phyloP scores from a whole-genome alignment of 2,113 vertebrate genomes.

The Leptosomus discolor region DNA sequence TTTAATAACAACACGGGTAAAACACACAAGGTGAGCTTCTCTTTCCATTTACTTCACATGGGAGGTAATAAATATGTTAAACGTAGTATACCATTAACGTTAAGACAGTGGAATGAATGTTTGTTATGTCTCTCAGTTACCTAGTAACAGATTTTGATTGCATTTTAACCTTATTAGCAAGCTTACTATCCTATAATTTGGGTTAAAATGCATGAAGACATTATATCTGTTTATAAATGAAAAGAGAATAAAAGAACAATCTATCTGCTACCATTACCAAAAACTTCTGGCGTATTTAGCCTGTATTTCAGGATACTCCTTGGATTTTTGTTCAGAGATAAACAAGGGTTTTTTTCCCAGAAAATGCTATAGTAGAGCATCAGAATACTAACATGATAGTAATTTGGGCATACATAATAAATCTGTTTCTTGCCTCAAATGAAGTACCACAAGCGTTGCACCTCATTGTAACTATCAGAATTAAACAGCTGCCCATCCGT shows the following conservation, averaged over 20 bases:
- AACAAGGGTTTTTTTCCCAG: neutral
- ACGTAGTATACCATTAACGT: neutral
- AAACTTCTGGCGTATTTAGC: neutral
- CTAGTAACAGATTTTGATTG: constrained; percentile 13
- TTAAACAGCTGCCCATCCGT: neutral
- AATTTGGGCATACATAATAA: neutral
- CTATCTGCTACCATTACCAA: neutral
- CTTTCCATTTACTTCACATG: constrained; percentile 24
- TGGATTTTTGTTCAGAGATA: neutral
- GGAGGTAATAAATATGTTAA: neutral
- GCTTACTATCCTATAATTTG: too few species aligned
- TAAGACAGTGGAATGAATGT: neutral
- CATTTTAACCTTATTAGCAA: neutral
- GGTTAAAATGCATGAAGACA: too few species aligned
- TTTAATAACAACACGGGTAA: constrained; percentile 8
- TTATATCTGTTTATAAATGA: neutral
- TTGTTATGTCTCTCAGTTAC: constrained; percentile 16
- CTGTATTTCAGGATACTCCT: neutral
- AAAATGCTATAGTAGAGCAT: neutral
- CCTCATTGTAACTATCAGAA: neutral
- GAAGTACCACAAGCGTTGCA: neutral
- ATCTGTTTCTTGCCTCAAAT: neutral
- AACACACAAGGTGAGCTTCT: constrained; percentile 5
- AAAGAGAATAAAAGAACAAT: neutral
- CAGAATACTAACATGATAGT: neutral